Percentiles rank a stretch among this genome's conserved stretches.
Conservation (phyloP, 2,888 invertebrate genomes). For the Tineola bisselliella region DNA sequence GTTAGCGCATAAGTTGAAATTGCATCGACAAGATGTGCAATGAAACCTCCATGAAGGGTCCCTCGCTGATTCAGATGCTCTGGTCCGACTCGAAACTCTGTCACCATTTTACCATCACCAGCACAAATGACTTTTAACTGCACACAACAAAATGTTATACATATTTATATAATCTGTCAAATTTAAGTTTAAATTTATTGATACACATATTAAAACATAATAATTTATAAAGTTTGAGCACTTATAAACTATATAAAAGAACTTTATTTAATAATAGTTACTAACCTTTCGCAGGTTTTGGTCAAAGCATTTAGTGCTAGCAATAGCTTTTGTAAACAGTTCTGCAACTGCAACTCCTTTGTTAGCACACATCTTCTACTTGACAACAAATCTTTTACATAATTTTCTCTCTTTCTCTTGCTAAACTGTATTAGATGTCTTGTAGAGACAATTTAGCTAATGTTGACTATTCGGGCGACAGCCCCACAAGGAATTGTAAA, state of each 20-base stretch:
- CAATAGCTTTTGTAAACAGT: constrained; percentile 47
- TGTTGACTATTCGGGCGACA: too few species aligned
- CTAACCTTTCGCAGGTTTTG: constrained; percentile 50
- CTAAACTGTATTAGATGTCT: too few species aligned
- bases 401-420: not conserved
- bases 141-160: constrained; percentile 15
- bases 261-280: not conserved
- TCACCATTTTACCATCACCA: constrained; percentile 77
- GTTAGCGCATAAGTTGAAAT: constrained; percentile 83
- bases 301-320: constrained; percentile 52
- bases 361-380: not conserved
- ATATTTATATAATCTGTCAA: too few species aligned
- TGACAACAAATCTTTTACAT: not conserved
- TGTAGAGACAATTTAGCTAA: too few species aligned
- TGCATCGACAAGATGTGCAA: constrained; percentile 76
- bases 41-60: constrained; percentile 86
- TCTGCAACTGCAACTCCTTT: constrained; percentile 49
- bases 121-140: constrained; percentile 57
- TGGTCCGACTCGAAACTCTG: constrained; percentile 77
- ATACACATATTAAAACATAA: too few species aligned
- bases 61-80: constrained; percentile 81
- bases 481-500: too few species aligned
- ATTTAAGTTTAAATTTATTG: too few species aligned
- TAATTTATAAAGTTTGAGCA: too few species aligned
- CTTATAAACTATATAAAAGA: not conserved